Base-by-base conservation (phyloP, 2,888 invertebrate species). In the Dichetophora obliterata region DNA sequence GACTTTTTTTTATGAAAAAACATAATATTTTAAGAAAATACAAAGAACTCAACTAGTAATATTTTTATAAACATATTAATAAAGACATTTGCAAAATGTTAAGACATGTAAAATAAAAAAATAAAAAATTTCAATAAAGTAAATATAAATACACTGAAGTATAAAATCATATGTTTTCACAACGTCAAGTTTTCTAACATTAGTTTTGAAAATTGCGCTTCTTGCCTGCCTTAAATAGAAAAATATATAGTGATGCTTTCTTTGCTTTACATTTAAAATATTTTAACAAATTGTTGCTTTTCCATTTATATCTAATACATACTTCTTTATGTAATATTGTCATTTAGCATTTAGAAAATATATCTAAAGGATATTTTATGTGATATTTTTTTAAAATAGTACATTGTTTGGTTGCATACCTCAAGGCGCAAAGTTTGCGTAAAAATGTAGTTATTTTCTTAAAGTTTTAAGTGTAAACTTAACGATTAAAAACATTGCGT, bases 261-360 rank as follows among this genome's bases (percentile, higher is more conserved):
- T 22, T 63, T 75, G 63, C 57, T 66, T 63, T 57, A 31, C 34
- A 80, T 80, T 72, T 43, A 70, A 78, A 76, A 78, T 66, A 76
- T 70, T 79, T 81, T 77, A 75, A 79, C 72, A 72, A 43, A 50
- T 75, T 77, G 77, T 77, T 81, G 68, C 76, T 68, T 78, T 50
- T 73, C 34, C 27, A 27, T n/a, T 43, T 59, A 37, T 43, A 27
- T 70, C 52, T 19, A 59, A 11, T 31, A 16, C 24, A 50, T 54
- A 50, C 27, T 65, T 50, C 19, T 68, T 48, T 61, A 50, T 69
- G 34, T 59, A 84, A 83, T 86, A 85, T 85, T 85, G 86, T 86
- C 85, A 83, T 85, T 83, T 84, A 84, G 83, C 84, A 80, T 84
- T 86, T 82, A 82, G 81, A 84, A 85, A 84, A 84, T 85, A 84